Evolutionary conservation across 1,140 invertebrate species (phyloP), one percentile per base, ranked within the genome.

Genomic region (Drosophila azteca): DNA sequence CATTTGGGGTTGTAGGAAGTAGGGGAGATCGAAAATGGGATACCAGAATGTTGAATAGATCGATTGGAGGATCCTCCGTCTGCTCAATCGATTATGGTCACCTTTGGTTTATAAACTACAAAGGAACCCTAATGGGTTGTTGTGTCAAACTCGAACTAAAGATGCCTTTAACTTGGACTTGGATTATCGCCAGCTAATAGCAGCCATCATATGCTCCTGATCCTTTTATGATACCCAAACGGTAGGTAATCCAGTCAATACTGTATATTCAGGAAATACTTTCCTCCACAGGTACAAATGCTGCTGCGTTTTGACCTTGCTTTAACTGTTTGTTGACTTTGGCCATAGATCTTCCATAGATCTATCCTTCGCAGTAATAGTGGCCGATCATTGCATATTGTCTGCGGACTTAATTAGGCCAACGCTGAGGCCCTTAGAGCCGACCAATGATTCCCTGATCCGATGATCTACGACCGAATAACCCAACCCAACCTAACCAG

Each of bases 251-350:
- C 35, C 62, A 26, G 31, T 31, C 29, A 20, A 20, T 20, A 20
- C 17, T 1, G 17, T 20, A 69, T 67, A 69, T 67, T 52, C 64
- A 3, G 44, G 26, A n/a, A 41, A 43, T 5, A 49, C 22, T 1
- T 26, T 6, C 24, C 11, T 45, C 20, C 6, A 31, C 49, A 67
- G 65, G 65, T 41, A 55, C 20, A 20, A 22, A 64, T 13, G 13
- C 22, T 55, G 20, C 35, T 24, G 13, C 29, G 24, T 5, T 5
- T 24, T 5, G 24, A 35, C 51, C 71, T 64, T 58, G 24, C 39
- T 60, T 64, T 57, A 68, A 84, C 46, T 75, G 58, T 84, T 84
- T 85, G 80, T 85, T 84, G 77, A 69, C 83, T 85, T 84, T 73
- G 68, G 54, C 63, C 48, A 26, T 26, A 26, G 24, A 26, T 4